A percentile compares a stretch with the other conserved stretches of the same genome.
These are phyloP conservation scores for Enteromius trimaculatus DNA, from an alignment of 2,797 vertebrate species.

Conservation along the genomic window DNA sequence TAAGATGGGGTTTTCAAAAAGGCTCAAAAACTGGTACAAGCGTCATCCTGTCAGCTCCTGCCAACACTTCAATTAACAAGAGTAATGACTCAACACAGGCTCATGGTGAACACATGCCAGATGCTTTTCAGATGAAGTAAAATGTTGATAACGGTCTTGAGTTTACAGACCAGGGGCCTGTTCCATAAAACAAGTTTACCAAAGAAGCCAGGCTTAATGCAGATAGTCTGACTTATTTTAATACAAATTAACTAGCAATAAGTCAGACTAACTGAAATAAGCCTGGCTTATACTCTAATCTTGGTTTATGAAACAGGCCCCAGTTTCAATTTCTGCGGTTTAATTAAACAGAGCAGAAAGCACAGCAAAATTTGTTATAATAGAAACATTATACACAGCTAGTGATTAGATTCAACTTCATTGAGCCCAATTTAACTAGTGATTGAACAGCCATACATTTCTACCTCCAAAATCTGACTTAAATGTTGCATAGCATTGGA, in stretches of 20 bases:
- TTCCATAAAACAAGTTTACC: too few relatives aligned
- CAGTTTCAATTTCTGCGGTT: background rate
- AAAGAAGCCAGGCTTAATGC: too few relatives aligned
- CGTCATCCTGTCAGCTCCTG: conserved; percentile 6
- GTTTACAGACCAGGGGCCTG: conserved; percentile 45
- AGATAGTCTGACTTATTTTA: too few relatives aligned
- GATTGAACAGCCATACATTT: background rate
- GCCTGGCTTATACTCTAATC: too few relatives aligned
- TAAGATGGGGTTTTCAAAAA: background rate
- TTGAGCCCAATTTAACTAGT: background rate
- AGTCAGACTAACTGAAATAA: too few relatives aligned
- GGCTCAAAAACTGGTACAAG: conserved; percentile 26
- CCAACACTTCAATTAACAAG: background rate
- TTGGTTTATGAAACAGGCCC: too few relatives aligned
- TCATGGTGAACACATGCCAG: conserved; percentile 31
- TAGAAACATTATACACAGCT: background rate
- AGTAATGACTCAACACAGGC: conserved; percentile 7
- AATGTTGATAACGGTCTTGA: conserved; percentile 34
- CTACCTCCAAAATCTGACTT: background rate
- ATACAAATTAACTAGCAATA: too few relatives aligned
- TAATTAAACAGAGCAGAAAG: background rate
- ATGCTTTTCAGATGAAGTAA: conserved; percentile 61
- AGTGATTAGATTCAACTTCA: background rate
- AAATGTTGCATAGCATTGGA: background rate
- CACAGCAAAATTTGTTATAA: background rate